phyloP scores from a whole-genome alignment of 2,888 invertebrate species.

The Pogonocherus hispidulus region DNA sequence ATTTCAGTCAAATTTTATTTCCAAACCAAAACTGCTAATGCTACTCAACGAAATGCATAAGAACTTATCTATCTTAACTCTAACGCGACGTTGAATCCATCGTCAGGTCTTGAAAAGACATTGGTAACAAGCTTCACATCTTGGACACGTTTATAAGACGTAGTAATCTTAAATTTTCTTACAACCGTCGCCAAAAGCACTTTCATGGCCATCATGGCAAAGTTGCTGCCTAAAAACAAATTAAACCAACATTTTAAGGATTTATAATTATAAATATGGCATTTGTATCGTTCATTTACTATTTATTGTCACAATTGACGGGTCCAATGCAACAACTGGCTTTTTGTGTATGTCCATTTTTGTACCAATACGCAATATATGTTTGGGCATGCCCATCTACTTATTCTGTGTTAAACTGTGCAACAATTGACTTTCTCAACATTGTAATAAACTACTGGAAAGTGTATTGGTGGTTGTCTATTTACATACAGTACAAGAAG shows the following conservation, averaged over 20 bases:
- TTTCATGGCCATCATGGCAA: constrained; percentile 52
- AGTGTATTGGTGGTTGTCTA: constrained; percentile 4
- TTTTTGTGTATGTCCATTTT: constrained; percentile 6
- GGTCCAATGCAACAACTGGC: background rate
- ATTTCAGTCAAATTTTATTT: too few species aligned
- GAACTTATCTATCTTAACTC: constrained; percentile 31
- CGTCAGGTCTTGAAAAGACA: constrained; percentile 50
- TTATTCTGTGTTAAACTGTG: background rate
- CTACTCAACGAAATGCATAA: too few species aligned
- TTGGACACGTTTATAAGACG: constrained; percentile 48
- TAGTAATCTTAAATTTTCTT: constrained; percentile 49
- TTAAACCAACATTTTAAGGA: too few species aligned
- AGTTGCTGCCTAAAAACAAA: background rate
- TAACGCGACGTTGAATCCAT: constrained; percentile 53
- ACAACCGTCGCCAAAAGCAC: constrained; percentile 45
- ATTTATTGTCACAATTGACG: too few species aligned
- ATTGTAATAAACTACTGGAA: background rate
- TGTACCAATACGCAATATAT: constrained; percentile 1
- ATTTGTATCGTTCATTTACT: too few species aligned
- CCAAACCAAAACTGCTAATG: too few species aligned
- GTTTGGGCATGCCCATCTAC: background rate
- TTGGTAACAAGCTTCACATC: constrained; percentile 52
- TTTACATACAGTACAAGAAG: background rate
- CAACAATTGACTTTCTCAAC: background rate
- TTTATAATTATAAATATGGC: too few species aligned